Percentiles rank a stretch among this genome's conserved stretches.
These are phyloP conservation scores for Gallinago media DNA, from an alignment of 2,113 vertebrate genomes.

Conservation along the genomic window DNA sequence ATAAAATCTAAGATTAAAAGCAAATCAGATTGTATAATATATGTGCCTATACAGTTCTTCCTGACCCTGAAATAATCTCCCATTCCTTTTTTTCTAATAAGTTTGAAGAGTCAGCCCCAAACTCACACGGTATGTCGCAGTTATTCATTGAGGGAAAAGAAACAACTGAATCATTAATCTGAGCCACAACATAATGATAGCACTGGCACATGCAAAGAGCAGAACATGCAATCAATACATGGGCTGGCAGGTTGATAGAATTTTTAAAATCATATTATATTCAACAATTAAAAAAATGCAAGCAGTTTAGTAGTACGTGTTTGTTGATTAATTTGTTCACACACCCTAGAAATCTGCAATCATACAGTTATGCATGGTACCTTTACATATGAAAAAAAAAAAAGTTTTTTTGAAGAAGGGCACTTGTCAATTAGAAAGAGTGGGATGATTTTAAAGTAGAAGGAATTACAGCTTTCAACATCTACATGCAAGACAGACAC, in stretches of 20 bases:
- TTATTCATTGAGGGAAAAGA: not conserved
- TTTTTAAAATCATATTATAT: not conserved
- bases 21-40: not conserved
- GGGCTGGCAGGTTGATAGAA: not conserved
- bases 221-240: not conserved
- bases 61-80: not conserved
- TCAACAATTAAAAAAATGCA: not conserved
- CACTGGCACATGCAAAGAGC: not conserved
- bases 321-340: not conserved
- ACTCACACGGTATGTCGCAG: not conserved
- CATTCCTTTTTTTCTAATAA: not conserved
- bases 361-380: not conserved
- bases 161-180: not conserved
- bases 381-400: not conserved
- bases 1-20: not conserved
- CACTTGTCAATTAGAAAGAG: constrained; percentile 48
- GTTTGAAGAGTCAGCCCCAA: accelerated
- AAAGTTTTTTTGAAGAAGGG: not conserved
- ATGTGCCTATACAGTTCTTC: not conserved
- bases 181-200: not conserved
- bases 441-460: not conserved
- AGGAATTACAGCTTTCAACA: constrained; percentile 37
- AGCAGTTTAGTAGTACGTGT: not conserved
- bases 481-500: constrained; percentile 32
- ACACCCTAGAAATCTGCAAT: not conserved